A percentile compares a stretch with the other conserved stretches of the same genome.
These are phyloP conservation scores for Octodonta nipae DNA, from an alignment of 2,888 invertebrate genomes.

Conservation along the genomic window DNA sequence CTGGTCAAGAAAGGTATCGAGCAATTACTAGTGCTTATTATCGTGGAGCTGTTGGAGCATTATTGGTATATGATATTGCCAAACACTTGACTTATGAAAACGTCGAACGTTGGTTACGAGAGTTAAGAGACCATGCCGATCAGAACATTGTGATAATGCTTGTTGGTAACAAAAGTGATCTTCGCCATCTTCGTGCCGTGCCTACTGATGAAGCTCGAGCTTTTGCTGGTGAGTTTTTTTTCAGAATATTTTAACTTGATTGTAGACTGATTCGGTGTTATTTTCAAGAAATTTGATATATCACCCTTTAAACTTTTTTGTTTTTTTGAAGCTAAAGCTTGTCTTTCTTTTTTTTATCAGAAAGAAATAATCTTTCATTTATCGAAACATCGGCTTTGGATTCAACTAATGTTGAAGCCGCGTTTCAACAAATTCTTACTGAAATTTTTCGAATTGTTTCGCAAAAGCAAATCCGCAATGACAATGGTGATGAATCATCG, in stretches of 20 bases:
- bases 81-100: constrained; percentile 99
- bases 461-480: too few species aligned
- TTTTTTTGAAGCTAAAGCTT: too few species aligned
- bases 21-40: constrained; percentile 98
- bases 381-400: constrained; percentile 99
- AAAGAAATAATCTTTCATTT: constrained; percentile 89
- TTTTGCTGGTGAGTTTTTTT: constrained; percentile 94
- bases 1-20: constrained; percentile 91
- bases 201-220: constrained; percentile 97
- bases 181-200: constrained; percentile 91
- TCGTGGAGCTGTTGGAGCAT: constrained; percentile 95
- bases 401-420: constrained; percentile 98
- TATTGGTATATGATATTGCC: constrained; percentile 98
- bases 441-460: too few species aligned
- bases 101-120: constrained; percentile 97
- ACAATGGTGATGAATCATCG: too few species aligned
- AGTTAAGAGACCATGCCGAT: constrained; percentile 95
- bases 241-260: too few species aligned
- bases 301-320: too few species aligned
- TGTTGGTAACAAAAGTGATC: constrained; percentile 93
- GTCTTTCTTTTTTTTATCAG: too few species aligned
- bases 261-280: too few species aligned
- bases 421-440: constrained; percentile 99
- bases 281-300: too few species aligned
- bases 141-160: constrained; percentile 99